Percentiles rank a stretch among this genome's conserved stretches.
Conservation (phyloP, 2,888 invertebrate genomes). For the Cephus sareptanus region DNA sequence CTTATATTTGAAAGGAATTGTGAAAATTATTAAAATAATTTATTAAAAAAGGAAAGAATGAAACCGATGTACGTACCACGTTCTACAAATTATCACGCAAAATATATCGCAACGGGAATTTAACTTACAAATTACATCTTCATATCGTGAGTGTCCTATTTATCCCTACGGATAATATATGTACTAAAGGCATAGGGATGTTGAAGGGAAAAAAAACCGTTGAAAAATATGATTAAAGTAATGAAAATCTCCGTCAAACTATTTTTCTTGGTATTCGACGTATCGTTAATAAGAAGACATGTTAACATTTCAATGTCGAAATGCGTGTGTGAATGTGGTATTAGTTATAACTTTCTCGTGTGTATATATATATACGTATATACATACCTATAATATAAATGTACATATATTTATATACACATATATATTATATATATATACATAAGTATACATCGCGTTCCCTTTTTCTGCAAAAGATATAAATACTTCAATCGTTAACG, state of each 20-base stretch:
- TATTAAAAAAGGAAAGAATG: constrained; percentile 9
- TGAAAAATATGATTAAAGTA: not conserved
- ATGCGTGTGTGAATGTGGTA: constrained; percentile 22
- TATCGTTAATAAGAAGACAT: constrained; percentile 9
- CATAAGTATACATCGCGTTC: not conserved
- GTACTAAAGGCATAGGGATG: not conserved
- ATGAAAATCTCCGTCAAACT: not conserved
- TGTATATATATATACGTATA: constrained; percentile 14
- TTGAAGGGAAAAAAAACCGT: not conserved
- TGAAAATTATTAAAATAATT: constrained; percentile 6
- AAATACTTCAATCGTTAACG: not conserved
- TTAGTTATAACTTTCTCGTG: not conserved
- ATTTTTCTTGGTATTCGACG: constrained; percentile 12
- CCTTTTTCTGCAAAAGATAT: not conserved
- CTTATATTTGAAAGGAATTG: constrained; percentile 2
- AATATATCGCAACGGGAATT: constrained; percentile 13
- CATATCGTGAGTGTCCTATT: constrained; percentile 8
- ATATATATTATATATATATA: constrained; percentile 7
- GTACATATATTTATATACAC: not conserved
- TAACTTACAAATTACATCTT: constrained; percentile 17
- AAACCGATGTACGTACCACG: not conserved
- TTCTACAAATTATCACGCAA: constrained; percentile 7
- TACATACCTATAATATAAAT: not conserved
- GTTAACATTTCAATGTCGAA: constrained; percentile 18
- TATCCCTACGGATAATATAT: constrained; percentile 16